Evolutionary conservation across 2,797 vertebrate genomes (phyloP).

Genomic region (Xyrichtys novacula): DNA sequence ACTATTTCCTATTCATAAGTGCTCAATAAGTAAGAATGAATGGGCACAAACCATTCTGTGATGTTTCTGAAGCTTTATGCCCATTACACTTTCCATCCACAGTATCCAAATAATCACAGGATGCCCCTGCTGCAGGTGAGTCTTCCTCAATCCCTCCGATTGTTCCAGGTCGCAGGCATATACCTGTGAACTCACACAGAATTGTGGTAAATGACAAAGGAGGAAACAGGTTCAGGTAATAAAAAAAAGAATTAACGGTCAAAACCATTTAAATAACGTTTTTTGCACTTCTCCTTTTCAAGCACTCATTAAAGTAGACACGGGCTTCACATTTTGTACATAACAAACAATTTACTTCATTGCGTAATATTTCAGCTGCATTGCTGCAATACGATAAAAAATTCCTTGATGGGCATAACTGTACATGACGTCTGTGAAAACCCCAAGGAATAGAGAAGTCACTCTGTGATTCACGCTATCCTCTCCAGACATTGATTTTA

Average conservation of each 20-base stretch:
- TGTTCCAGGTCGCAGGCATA: constrained; percentile 85
- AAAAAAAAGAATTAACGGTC: not conserved
- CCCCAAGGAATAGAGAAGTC: not conserved
- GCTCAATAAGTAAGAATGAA: not conserved
- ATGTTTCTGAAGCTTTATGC: not conserved
- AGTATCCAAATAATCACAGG: not conserved
- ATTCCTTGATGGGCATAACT: not conserved
- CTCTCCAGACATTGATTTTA: not conserved
- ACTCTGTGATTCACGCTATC: not conserved
- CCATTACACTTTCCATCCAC: constrained; percentile 54
- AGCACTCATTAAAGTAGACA: not conserved
- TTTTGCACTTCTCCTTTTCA: not conserved
- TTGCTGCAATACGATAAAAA: not conserved
- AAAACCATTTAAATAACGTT: not conserved
- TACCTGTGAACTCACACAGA: constrained; percentile 76
- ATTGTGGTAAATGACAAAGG: not conserved
- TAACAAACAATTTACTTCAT: not conserved
- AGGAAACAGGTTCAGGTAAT: not conserved
- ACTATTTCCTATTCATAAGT: not conserved
- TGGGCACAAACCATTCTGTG: constrained; percentile 55
- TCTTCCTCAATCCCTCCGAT: constrained; percentile 87
- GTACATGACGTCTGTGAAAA: not conserved
- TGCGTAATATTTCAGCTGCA: not conserved
- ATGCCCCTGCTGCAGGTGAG: not conserved
- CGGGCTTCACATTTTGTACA: not conserved